Evolutionary conservation across 2,888 invertebrate species (phyloP).

Genomic region (Eupsilia transversa): DNA sequence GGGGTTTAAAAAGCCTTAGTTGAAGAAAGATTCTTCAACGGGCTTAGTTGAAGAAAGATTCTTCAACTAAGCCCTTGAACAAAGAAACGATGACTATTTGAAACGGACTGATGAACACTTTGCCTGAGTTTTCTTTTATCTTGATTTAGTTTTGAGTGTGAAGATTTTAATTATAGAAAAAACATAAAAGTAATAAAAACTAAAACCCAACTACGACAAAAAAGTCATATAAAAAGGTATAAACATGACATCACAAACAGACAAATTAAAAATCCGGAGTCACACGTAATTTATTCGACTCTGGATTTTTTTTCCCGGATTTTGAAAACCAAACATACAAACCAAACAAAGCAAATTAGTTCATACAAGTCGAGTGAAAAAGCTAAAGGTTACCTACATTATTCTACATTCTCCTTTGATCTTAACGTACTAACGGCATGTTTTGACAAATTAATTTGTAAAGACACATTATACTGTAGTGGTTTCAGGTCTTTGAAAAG

Average conservation of each 20-base stretch:
- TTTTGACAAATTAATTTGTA: neutral
- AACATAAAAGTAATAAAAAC: no score
- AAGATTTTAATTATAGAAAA: neutral
- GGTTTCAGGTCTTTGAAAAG: neutral
- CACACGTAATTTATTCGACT: no score
- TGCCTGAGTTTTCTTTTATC: neutral
- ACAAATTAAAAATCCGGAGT: no score
- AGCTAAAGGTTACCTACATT: conserved; percentile 6
- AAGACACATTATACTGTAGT: neutral
- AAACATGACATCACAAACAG: no score
- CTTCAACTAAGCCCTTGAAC: neutral
- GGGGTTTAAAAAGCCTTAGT: conserved; percentile 15
- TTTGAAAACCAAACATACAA: neutral
- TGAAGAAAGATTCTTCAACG: no score
- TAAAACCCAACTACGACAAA: no score
- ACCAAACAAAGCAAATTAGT: neutral
- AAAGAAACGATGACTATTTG: conserved; percentile 15
- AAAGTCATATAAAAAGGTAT: no score
- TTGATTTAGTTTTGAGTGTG: neutral
- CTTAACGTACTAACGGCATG: neutral
- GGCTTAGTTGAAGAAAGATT: no score
- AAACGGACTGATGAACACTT: neutral
- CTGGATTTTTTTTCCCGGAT: no score
- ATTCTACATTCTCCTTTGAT: conserved; percentile 5
- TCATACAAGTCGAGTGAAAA: neutral